A percentile compares a stretch with the other conserved stretches of the same genome.
Evolutionary conservation across 2,888 invertebrate genomes (phyloP).

Genomic region (Cosmia pyralina): DNA sequence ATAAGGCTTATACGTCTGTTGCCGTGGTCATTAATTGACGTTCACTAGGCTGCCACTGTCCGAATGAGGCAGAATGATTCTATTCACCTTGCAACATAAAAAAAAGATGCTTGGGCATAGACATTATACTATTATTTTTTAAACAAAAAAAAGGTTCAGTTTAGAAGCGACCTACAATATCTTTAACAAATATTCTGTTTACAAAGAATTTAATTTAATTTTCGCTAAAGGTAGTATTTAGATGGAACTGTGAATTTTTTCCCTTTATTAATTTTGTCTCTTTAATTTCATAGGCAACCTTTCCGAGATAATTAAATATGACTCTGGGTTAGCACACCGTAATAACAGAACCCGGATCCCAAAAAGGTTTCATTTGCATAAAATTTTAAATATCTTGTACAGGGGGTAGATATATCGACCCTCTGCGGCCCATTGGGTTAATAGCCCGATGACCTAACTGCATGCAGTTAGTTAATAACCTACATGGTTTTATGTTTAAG

Average conservation of each 20-base stretch:
- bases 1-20: constrained; percentile 34
- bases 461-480: constrained; percentile 27
- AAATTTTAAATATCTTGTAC: constrained; percentile 24
- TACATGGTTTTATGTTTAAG: constrained; percentile 16
- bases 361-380: constrained; percentile 63
- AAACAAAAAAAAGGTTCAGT: constrained; percentile 6
- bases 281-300: constrained; percentile 56
- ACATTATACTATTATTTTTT: not conserved
- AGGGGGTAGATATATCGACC: constrained; percentile 47
- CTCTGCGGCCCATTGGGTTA: constrained; percentile 20
- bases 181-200: not conserved
- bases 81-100: not conserved
- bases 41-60: not conserved
- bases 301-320: constrained; percentile 58
- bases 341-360: constrained; percentile 14
- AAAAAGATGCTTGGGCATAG: not conserved
- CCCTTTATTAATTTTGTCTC: constrained; percentile 52
- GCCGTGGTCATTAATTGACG: constrained; percentile 28
- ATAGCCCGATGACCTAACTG: constrained; percentile 31
- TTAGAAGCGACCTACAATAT: not conserved
- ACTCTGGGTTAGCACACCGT: constrained; percentile 38
- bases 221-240: constrained; percentile 28
- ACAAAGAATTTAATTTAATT: constrained; percentile 32
- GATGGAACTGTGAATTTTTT: constrained; percentile 29
- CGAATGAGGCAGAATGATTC: constrained; percentile 5